Base-by-base conservation (phyloP, 1,140 invertebrate species). In the Drosophila rhopaloa region DNA sequence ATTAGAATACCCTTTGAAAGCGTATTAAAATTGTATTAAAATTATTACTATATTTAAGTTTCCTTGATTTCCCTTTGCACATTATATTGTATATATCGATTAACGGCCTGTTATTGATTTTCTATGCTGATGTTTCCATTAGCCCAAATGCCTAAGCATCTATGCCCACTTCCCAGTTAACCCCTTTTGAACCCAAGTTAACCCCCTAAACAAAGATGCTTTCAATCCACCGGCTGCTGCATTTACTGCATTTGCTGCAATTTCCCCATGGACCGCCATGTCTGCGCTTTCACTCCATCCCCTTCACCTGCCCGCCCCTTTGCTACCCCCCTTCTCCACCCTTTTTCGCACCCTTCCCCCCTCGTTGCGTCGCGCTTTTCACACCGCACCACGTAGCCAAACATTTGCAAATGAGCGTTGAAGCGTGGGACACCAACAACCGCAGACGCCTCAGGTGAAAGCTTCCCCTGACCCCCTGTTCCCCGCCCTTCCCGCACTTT, bases 401-500 rank as follows among this genome's bases (percentile, higher is more conserved):
- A 81, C 78, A 85, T 81, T 85, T 85, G 68, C 78, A 78, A 85
- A 78, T 85, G 81, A 84, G 81, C 81, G 77, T 76, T 70, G 56
- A 76, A 81, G 81, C 81, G 60, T 77, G 63, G 81, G 56, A 66
- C 72, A 54, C 54, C 62, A 76, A 46, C 67, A 48, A 62, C 66
- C 61, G 43, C 72, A 77, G 51, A 58, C 47, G 57, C 81, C 81
- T 66, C 79, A 81, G 66, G 73, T 76, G 79, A 48, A 40, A 59
- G 24, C 57, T 13, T 51, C 13, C 13, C 73, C 48, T 53, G 13
- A 1, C n/a, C 11, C 1, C 24, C 48, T 53, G 8, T 1, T 11
- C 11, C 1, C 24, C 16, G 0, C 27, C 27, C 7, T 16, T 24
- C n/a, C 8, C 43, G 43, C 61, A 38, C 9, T 43, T 11, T 37